A percentile compares a stretch with the other conserved stretches of the same genome.
Evolutionary conservation across 1,140 invertebrate genomes (phyloP).

Genomic region (Marisa cornuarietis): DNA sequence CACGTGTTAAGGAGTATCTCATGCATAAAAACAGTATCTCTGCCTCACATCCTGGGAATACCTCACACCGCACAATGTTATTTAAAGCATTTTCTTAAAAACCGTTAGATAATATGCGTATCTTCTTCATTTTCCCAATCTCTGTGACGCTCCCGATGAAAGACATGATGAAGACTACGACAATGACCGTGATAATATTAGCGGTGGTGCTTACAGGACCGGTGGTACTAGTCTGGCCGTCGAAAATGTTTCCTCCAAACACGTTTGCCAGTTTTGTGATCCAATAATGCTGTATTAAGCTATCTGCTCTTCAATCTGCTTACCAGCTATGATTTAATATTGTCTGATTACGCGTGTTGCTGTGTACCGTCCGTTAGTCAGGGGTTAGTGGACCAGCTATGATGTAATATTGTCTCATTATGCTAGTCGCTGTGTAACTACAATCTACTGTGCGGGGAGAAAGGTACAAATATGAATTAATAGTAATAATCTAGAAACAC

Average conservation of each 20-base stretch:
- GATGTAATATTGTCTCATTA: slow-evolving; percentile 80
- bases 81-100: not conserved
- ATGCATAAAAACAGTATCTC: too few relatives aligned
- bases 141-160: not conserved
- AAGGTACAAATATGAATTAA: slow-evolving; percentile 78
- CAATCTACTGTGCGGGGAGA: slow-evolving; percentile 85
- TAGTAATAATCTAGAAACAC: not conserved
- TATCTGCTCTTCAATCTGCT: too few relatives aligned
- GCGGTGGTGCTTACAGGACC: not conserved
- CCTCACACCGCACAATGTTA: not conserved
- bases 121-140: not conserved
- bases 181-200: not conserved
- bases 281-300: too few relatives aligned
- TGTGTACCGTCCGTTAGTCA: too few relatives aligned
- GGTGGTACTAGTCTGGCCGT: slow-evolving; percentile 59
- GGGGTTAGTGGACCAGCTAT: too few relatives aligned
- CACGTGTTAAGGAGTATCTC: too few relatives aligned
- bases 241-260: slow-evolving; percentile 76
- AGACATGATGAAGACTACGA: not conserved
- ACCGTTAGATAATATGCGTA: not conserved
- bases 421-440: too few relatives aligned
- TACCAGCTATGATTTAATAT: too few relatives aligned
- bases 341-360: too few relatives aligned
- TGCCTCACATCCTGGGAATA: not conserved
- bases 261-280: slow-evolving; percentile 51